Conservation (phyloP, 1,140 invertebrate genomes). For the Lycorma delicatula region DNA sequence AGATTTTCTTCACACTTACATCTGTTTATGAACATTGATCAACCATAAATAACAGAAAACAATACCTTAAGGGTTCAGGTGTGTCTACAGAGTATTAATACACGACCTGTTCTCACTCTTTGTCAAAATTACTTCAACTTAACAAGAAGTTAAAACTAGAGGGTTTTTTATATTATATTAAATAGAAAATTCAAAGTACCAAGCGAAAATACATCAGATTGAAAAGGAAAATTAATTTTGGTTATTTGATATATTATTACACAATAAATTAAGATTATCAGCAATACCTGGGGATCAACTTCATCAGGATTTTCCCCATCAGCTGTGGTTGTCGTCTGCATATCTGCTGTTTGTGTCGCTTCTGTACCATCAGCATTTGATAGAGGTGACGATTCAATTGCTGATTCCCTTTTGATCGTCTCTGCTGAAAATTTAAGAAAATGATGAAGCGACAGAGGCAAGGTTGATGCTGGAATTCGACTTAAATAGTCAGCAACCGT, state of each 20-base stretch:
- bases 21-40: too few relatives aligned
- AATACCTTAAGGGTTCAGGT: too few relatives aligned
- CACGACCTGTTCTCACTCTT: too few relatives aligned
- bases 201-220: neutral
- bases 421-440: constrained; percentile 75
- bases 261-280: neutral
- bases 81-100: too few relatives aligned
- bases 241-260: neutral
- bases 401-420: constrained; percentile 59
- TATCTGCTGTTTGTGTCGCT: constrained; percentile 9
- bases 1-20: too few relatives aligned
- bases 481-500: constrained; percentile 75
- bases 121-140: too few relatives aligned
- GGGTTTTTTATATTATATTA: too few relatives aligned
- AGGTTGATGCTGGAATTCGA: constrained; percentile 56
- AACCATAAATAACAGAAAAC: too few relatives aligned
- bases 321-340: neutral
- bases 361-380: constrained; percentile 36
- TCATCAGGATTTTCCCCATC: neutral
- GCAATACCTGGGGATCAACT: neutral
- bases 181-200: too few relatives aligned
- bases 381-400: constrained; percentile 43
- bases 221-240: constrained; percentile 5
- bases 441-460: constrained; percentile 69
- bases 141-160: too few relatives aligned